Evolutionary conservation across 2,888 invertebrate genomes (phyloP).

Genomic region (Andrena bicolor): DNA sequence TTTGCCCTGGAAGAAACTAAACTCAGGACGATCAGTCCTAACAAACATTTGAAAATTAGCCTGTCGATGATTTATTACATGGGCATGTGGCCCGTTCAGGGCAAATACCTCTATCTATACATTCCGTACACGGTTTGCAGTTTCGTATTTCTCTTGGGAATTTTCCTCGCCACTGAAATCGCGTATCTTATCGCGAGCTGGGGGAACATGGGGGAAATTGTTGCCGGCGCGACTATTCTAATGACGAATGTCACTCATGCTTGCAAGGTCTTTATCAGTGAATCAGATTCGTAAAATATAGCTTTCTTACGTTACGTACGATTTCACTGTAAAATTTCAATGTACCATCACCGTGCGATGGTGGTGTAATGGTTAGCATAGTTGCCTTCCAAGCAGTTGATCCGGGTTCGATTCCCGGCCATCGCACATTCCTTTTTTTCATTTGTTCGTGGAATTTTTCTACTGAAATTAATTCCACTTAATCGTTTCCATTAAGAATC

Average conservation of each 20-base stretch:
- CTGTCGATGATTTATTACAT: slow-evolving; percentile 72
- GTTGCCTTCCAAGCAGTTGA: slow-evolving; percentile 83
- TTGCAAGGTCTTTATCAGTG: slow-evolving; percentile 69
- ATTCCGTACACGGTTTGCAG: slow-evolving; percentile 63
- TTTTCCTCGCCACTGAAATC: slow-evolving; percentile 67
- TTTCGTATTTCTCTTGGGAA: slow-evolving; percentile 69
- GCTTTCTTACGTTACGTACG: neutral
- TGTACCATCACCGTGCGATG: slow-evolving; percentile 73
- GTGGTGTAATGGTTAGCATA: slow-evolving; percentile 84
- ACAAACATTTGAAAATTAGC: slow-evolving; percentile 73
- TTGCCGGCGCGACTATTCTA: slow-evolving; percentile 70
- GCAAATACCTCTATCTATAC: slow-evolving; percentile 54
- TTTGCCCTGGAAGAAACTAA: neutral
- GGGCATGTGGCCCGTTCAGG: slow-evolving; percentile 76
- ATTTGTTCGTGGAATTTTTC: neutral
- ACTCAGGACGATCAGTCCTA: slow-evolving; percentile 60
- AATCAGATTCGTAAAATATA: neutral
- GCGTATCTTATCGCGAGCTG: slow-evolving; percentile 68
- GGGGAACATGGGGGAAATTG: slow-evolving; percentile 69
- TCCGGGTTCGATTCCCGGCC: slow-evolving; percentile 84
- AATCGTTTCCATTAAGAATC: neutral
- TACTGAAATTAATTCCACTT: neutral
- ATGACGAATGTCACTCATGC: slow-evolving; percentile 75
- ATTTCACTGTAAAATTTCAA: neutral
- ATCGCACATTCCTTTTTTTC: slow-evolving; percentile 74